Percentiles rank a stretch among this genome's conserved stretches.
Conservation (phyloP, 2,113 vertebrate species). For the Cryptoleucopteryx plumbea region DNA sequence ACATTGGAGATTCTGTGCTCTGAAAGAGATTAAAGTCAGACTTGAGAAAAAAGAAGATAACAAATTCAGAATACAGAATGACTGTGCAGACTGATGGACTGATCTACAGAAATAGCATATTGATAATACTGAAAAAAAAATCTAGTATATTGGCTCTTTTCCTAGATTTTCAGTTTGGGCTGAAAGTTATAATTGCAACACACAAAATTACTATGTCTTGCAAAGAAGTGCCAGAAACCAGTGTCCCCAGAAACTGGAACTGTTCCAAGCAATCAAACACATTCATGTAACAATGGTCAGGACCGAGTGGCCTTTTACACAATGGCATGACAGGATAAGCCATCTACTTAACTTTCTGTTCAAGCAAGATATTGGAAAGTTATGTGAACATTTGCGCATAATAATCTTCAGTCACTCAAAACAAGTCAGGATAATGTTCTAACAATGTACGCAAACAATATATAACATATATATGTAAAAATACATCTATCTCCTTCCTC, state of each 20-base stretch:
- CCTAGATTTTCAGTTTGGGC: neutral
- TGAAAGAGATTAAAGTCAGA: neutral
- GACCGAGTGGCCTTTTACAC: neutral
- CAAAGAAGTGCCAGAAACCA: neutral
- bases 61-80: neutral
- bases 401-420: neutral
- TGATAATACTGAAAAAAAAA: neutral
- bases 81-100: neutral
- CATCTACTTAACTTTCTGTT: neutral
- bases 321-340: neutral
- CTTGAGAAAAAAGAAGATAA: neutral
- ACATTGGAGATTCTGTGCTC: neutral
- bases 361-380: neutral
- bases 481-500: neutral
- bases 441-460: rapidly evolving
- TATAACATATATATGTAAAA: too few species aligned
- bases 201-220: rapidly evolving
- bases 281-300: neutral
- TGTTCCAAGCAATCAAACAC: neutral
- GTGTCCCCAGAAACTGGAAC: neutral
- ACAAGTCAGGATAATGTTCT: neutral
- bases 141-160: neutral
- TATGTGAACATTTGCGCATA: rapidly evolving
- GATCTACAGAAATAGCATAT: neutral
- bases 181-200: neutral